Evolutionary conservation across 2,113 vertebrate species (phyloP).

Genomic region (Coptodon rendalli): DNA sequence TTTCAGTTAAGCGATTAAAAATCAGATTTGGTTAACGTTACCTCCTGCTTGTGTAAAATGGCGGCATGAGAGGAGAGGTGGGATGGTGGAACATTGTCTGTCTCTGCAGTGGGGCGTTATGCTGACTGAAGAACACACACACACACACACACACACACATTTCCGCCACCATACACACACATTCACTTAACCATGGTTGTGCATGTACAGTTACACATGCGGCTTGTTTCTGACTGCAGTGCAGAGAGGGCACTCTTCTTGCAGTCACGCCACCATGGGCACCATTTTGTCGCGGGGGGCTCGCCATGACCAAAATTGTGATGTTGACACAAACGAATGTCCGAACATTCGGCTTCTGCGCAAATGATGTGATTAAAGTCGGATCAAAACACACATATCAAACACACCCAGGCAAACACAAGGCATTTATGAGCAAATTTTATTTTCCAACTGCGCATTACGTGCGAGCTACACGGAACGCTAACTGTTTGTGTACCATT

Average conservation of each 20-base stretch:
- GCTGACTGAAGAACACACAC: constrained; percentile 23
- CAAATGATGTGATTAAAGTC: constrained; percentile 26
- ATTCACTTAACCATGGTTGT: constrained; percentile 16
- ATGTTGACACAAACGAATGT: constrained; percentile 3
- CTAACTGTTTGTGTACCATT: not conserved
- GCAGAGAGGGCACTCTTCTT: constrained; percentile 16
- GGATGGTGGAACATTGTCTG: constrained; percentile 54
- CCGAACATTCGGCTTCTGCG: not conserved
- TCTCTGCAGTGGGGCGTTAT: constrained; percentile 57
- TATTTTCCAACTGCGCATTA: not conserved
- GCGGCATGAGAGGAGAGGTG: constrained; percentile 49
- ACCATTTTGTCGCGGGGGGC: constrained; percentile 60
- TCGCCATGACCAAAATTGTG: constrained; percentile 12
- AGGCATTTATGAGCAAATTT: constrained; percentile 8
- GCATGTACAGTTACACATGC: constrained; percentile 38
- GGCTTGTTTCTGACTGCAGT: constrained; percentile 49
- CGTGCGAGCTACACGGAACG: not conserved
- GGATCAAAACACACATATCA: constrained; percentile 40
- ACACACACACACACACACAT: constrained; percentile 4
- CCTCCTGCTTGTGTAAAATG: constrained; percentile 56
- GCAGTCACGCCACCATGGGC: constrained; percentile 36
- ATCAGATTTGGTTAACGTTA: constrained; percentile 21
- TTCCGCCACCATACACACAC: not conserved
- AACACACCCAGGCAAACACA: constrained; percentile 22
- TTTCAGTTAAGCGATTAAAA: not conserved